These are phyloP conservation scores for Globodera rostochiensis DNA, from an alignment of 1,140 invertebrate genomes.

Conservation along the genomic window DNA sequence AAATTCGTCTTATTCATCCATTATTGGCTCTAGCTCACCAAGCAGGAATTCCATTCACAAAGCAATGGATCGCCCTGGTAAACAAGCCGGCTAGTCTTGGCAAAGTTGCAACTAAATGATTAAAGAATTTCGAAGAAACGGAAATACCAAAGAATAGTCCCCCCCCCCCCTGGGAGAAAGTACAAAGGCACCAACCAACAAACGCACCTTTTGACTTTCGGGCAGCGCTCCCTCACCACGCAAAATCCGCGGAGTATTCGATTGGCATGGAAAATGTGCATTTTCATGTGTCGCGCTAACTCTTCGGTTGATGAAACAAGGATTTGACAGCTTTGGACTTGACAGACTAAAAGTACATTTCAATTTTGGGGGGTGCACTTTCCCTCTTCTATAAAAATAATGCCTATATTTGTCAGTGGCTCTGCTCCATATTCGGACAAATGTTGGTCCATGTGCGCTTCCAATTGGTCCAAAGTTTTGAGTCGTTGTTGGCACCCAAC, in stretches of 20 bases:
- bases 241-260: neutral
- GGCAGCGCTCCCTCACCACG: neutral
- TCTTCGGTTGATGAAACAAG: constrained; percentile 20
- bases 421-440: neutral
- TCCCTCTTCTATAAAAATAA: neutral
- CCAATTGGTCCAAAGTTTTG: neutral
- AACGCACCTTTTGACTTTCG: constrained; percentile 7
- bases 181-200: neutral
- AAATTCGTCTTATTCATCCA: constrained; percentile 3
- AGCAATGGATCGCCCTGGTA: constrained; percentile 38
- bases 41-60: constrained; percentile 48
- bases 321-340: constrained; percentile 23
- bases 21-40: constrained; percentile 13
- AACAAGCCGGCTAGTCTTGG: constrained; percentile 12
- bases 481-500: neutral
- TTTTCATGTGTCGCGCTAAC: constrained; percentile 25
- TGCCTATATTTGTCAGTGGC: neutral
- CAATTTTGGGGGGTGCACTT: no score
- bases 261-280: constrained; percentile 33
- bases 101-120: constrained; percentile 25
- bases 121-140: neutral
- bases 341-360: neutral
- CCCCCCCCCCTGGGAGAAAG: neutral
- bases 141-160: no score
- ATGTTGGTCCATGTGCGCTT: constrained; percentile 6